Conservation (phyloP, 2,888 invertebrate genomes). For the Trachelus stipa region DNA sequence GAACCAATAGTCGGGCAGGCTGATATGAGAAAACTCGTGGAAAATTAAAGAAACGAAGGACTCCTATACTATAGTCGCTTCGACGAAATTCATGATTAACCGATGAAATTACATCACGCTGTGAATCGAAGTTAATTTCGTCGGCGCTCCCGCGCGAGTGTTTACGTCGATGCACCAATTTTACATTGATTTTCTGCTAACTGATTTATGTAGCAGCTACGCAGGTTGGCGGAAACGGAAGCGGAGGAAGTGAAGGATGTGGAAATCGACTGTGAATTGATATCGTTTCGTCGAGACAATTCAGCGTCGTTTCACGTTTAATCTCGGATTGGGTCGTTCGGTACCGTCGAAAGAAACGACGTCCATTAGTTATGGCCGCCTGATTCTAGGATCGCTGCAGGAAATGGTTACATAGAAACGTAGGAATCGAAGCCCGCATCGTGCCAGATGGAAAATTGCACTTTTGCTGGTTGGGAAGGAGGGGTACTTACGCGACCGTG, state of each 20-base stretch:
- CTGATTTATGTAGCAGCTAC: background rate
- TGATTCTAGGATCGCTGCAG: slow-evolving; percentile 31
- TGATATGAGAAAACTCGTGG: too few relatives aligned
- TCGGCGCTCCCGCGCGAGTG: slow-evolving; percentile 15
- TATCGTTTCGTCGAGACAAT: slow-evolving; percentile 10
- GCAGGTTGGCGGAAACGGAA: background rate
- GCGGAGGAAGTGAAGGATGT: background rate
- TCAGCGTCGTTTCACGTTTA: slow-evolving; percentile 25
- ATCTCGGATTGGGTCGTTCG: slow-evolving; percentile 26
- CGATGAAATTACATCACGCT: too few relatives aligned
- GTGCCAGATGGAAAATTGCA: slow-evolving; percentile 1
- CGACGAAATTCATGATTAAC: too few relatives aligned
- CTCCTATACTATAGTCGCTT: too few relatives aligned
- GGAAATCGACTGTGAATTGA: slow-evolving; percentile 10
- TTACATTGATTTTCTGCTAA: too few relatives aligned
- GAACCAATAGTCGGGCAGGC: too few relatives aligned
- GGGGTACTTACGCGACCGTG: too few relatives aligned
- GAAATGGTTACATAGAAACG: background rate
- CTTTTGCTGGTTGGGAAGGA: background rate
- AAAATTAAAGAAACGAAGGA: too few relatives aligned
- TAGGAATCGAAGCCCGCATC: background rate
- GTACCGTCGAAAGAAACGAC: slow-evolving; percentile 31
- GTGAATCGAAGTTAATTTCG: slow-evolving; percentile 29
- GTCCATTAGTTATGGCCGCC: slow-evolving; percentile 42
- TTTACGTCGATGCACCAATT: too few relatives aligned